Evolutionary conservation across 2,113 vertebrate species (phyloP), one percentile per base, ranked within the genome.

Genomic region (Mormyrus iriodes): DNA sequence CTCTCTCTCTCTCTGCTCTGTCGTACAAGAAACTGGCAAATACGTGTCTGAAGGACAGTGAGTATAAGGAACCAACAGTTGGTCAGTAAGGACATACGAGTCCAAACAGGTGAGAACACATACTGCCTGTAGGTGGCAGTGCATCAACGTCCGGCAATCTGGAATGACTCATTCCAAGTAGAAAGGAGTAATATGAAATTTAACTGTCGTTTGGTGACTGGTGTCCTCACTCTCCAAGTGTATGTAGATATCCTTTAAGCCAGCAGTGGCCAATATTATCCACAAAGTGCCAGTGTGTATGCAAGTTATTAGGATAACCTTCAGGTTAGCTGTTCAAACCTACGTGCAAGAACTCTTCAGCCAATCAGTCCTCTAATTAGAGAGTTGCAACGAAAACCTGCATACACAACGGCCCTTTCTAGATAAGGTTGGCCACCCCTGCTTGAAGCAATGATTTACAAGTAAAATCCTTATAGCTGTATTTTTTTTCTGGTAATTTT

Each of bases 31-130:
- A 98, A 0, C 93, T 96, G 0, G 97, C 95, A 10, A 96, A 94
- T 15, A 95, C 92, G 0, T 98, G 98, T 0, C 94, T 99, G 89
- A 99, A 99, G 93, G 98, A 98, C 91, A 98, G 92, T 0, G 98
- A 98, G 97, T 99, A 10, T 97, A n/a, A 98, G 92, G 97, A 98
- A 91, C 0, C 95, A 95, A 21, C 91, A 99, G 92, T 95, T 99
- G 97, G 98, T 99, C 0, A 98, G 98, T 69, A 99, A 98, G 93
- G 96, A 96, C 93, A 21, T 1, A n/a, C n/a, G 55, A 61, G 55
- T 58, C 7, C 1, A 94, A 99, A 51, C 94, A 95, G 92, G 96
- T 98, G 89, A 97, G 92, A 96, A 83, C 90, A 61, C 55, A 9
- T n/a, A 10, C 55, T n/a, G 8, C 55, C 55, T n/a, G 55, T 61